These are phyloP conservation scores for Eupithecia centaureata DNA, from an alignment of 2,888 invertebrate genomes.

Conservation along the genomic window DNA sequence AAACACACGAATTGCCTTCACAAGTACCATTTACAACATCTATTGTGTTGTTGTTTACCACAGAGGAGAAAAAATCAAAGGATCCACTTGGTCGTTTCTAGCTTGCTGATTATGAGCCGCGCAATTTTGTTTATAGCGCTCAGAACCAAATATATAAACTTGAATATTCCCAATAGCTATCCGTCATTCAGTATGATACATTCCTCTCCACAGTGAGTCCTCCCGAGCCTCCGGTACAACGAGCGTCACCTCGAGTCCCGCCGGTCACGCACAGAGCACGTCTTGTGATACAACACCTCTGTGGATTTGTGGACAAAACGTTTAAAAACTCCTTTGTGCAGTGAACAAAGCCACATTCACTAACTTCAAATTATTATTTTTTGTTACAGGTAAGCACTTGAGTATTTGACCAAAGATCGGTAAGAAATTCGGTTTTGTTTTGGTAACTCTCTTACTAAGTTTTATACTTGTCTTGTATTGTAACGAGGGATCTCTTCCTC, in stretches of 20 bases:
- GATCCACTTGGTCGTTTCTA: not conserved
- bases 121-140: accelerated
- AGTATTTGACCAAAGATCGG: no score
- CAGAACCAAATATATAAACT: not conserved
- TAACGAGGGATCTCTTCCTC: no score
- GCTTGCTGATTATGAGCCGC: no score
- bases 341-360: no score
- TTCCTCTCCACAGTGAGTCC: not conserved
- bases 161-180: not conserved
- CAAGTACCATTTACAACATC: not conserved
- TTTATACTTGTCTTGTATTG: not conserved
- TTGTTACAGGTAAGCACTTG: not conserved
- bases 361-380: not conserved
- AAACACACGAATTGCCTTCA: not conserved
- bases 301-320: no score
- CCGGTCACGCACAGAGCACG: not conserved
- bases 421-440: no score
- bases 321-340: no score
- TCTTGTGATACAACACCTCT: no score
- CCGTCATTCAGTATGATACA: no score
- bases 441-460: not conserved
- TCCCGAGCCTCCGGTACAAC: not conserved
- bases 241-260: not conserved
- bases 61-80: not conserved
- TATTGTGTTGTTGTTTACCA: not conserved